These are phyloP conservation scores for Siderastrea radians DNA, from an alignment of 92 coral and sea anemone genomes.

Conservation along the genomic window DNA sequence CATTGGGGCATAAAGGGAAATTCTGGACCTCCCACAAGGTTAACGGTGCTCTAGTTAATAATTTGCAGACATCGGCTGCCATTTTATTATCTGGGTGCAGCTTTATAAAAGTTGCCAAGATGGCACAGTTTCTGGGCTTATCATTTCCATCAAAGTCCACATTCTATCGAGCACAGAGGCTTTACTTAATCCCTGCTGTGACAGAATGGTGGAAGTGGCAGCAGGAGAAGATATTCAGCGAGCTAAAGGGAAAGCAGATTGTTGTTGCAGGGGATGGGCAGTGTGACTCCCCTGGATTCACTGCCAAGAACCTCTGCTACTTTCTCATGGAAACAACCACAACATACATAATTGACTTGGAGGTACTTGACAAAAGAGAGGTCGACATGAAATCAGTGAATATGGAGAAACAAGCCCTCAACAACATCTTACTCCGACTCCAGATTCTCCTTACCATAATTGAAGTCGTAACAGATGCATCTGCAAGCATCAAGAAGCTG, in stretches of 20 bases:
- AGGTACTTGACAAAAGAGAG: constrained; percentile 50
- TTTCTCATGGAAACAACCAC: constrained; percentile 16
- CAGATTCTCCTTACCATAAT: too few species aligned
- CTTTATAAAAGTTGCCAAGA: constrained; percentile 26
- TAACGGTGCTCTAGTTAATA: constrained; percentile 26
- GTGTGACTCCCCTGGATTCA: constrained; percentile 61
- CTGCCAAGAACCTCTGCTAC: constrained; percentile 43
- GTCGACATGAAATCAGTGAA: constrained; percentile 30
- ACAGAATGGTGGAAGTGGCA: constrained; percentile 57
- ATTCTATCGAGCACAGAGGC: constrained; percentile 34
- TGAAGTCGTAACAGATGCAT: too few species aligned
- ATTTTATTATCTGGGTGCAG: constrained; percentile 35
- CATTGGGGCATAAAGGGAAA: neutral
- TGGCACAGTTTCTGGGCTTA: constrained; percentile 19
- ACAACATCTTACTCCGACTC: constrained; percentile 15
- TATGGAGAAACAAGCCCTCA: constrained; percentile 32
- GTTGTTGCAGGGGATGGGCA: constrained; percentile 53
- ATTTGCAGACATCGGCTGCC: constrained; percentile 39
- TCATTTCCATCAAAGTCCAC: constrained; percentile 36
- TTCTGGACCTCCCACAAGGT: constrained; percentile 1
- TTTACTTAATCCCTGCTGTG: constrained; percentile 36
- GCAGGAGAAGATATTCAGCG: neutral
- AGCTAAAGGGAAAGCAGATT: constrained; percentile 14
- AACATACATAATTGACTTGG: constrained; percentile 32
- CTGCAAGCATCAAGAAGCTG: too few species aligned